Evolutionary conservation across 2,797 vertebrate species (phyloP).

Genomic region (Thripadectes ignobilis): DNA sequence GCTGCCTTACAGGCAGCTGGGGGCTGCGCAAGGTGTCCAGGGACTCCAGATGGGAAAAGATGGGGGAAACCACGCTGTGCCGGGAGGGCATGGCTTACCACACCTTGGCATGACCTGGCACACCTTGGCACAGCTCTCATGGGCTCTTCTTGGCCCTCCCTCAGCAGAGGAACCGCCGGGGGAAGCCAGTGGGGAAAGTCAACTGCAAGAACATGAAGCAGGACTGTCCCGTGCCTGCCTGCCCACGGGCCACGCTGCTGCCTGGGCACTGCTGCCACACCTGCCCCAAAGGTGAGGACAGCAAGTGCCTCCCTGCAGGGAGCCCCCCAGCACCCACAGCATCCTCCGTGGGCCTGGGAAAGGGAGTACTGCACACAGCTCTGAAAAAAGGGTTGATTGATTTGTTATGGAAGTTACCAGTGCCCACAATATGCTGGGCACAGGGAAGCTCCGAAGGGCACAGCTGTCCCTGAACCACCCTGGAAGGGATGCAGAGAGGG

Average conservation of each 20-base stretch:
- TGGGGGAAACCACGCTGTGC: not conserved
- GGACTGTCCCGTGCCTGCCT: conserved; percentile 85
- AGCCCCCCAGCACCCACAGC: not conserved
- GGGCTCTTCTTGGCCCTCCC: not conserved
- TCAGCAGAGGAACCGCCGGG: conserved; percentile 87
- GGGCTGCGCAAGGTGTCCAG: conserved; percentile 12
- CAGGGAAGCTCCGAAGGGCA: not conserved
- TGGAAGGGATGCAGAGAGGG: not conserved
- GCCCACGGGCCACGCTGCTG: conserved; percentile 83
- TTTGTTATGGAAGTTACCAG: not conserved
- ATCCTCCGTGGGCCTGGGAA: rapidly evolving
- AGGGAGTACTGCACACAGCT: rapidly evolving
- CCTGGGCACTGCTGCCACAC: conserved; percentile 93
- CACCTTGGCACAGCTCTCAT: not conserved
- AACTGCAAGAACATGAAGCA: conserved; percentile 96
- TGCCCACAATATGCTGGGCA: not conserved
- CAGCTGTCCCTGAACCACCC: rapidly evolving
- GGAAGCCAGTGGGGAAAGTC: conserved; percentile 87
- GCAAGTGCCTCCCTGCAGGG: not conserved
- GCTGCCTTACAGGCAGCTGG: conserved; percentile 3
- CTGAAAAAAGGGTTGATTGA: not conserved
- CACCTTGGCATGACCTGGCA: not conserved
- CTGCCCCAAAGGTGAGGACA: conserved; percentile 83
- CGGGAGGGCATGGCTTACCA: not conserved
- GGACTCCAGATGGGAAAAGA: not conserved